A percentile compares a stretch with the other conserved stretches of the same genome.
Evolutionary conservation across 2,888 invertebrate species (phyloP).

Genomic region (Diloba caeruleocephala): DNA sequence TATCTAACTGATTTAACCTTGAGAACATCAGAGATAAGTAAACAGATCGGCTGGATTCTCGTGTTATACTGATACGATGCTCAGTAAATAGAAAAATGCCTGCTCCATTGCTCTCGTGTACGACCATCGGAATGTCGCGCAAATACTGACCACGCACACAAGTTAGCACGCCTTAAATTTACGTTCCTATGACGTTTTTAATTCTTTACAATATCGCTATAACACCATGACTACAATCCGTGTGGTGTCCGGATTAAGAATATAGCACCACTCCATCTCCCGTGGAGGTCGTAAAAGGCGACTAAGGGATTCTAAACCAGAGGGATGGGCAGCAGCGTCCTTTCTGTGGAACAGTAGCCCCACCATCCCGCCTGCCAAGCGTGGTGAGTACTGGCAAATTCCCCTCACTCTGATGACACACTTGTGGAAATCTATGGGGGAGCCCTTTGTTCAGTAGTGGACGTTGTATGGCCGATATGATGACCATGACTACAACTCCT

Average conservation of each 20-base stretch:
- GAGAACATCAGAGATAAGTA: constrained; percentile 65
- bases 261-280: no score
- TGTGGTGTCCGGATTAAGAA: constrained; percentile 14
- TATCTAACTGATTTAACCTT: constrained; percentile 74
- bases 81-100: constrained; percentile 35
- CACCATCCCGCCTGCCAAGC: no score
- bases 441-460: no score
- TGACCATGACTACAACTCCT: constrained; percentile 8
- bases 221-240: constrained; percentile 5
- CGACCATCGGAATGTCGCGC: constrained; percentile 38
- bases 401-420: no score
- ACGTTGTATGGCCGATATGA: no score
- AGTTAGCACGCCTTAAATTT: constrained; percentile 15
- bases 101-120: constrained; percentile 27
- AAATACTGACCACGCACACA: constrained; percentile 24
- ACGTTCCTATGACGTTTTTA: constrained; percentile 16
- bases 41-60: constrained; percentile 55
- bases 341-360: no score
- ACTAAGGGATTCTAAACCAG: no score
- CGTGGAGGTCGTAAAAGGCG: no score
- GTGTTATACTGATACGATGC: constrained; percentile 27
- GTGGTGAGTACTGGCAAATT: no score
- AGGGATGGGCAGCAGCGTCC: no score
- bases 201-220: constrained; percentile 18
- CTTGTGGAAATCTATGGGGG: no score